These are phyloP conservation scores for Stegostoma tigrinum DNA, from an alignment of 2,113 vertebrate genomes.

Conservation along the genomic window DNA sequence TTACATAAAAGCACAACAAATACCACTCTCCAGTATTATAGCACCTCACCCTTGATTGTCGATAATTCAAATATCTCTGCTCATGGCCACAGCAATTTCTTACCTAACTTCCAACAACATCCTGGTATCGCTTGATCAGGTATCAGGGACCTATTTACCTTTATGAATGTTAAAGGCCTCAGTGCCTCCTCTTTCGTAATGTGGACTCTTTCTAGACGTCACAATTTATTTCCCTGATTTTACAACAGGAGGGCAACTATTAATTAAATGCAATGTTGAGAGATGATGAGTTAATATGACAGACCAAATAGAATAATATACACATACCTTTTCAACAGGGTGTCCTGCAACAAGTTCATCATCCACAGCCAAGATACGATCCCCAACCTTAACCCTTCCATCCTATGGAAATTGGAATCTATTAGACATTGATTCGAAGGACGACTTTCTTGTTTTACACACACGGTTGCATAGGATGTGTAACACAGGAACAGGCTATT, in stretches of 20 bases:
- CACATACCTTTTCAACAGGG: conserved; percentile 74
- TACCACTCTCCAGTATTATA: too few relatives aligned
- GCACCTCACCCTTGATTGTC: too few relatives aligned
- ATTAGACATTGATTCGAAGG: neutral
- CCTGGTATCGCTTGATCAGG: too few relatives aligned
- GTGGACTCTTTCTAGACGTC: too few relatives aligned
- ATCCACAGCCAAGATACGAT: conserved; percentile 72
- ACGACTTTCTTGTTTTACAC: neutral
- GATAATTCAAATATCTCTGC: too few relatives aligned
- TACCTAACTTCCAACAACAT: too few relatives aligned
- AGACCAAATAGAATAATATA: neutral
- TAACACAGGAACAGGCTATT: neutral
- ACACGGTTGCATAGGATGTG: neutral
- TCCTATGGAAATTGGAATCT: conserved; percentile 56
- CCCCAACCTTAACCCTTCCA: conserved; percentile 67
- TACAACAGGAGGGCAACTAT: neutral
- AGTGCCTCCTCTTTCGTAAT: too few relatives aligned
- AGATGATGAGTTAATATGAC: neutral
- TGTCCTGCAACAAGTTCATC: conserved; percentile 69
- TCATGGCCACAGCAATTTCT: too few relatives aligned
- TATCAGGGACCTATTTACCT: too few relatives aligned
- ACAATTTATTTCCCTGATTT: too few relatives aligned
- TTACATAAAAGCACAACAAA: too few relatives aligned
- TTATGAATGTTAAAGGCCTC: too few relatives aligned
- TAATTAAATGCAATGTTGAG: neutral